Conservation (phyloP, 2,113 vertebrate species). For the Orientallactaga bullata region DNA sequence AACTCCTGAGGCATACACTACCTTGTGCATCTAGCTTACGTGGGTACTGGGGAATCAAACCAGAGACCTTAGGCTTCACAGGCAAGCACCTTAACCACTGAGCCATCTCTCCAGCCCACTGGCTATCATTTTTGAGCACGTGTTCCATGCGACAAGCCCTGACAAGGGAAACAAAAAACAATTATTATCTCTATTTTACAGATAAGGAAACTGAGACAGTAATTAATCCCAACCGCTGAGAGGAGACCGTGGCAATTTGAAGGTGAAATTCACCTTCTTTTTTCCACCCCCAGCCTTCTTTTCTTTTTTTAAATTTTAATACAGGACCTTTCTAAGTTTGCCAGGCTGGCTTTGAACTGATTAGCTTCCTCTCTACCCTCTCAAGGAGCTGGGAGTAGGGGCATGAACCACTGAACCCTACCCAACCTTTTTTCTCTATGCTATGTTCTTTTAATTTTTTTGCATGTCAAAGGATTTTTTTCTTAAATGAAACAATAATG, state of each 20-base stretch:
- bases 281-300: too few species aligned
- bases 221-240: background rate
- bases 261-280: background rate
- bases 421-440: background rate
- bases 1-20: too few species aligned
- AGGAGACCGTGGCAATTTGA: background rate
- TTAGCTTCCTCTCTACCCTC: background rate
- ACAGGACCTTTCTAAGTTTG: background rate
- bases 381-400: background rate
- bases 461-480: background rate
- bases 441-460: background rate
- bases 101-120: too few species aligned
- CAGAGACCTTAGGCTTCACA: too few species aligned
- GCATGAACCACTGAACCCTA: background rate
- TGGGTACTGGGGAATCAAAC: too few species aligned
- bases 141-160: background rate
- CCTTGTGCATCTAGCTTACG: too few species aligned
- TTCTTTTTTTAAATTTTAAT: background rate
- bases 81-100: too few species aligned
- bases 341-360: background rate
- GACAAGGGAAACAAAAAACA: background rate
- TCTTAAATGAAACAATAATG: conserved; percentile 1
- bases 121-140: background rate
- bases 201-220: background rate
- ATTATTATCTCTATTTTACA: background rate